phyloP scores from a whole-genome alignment of 2,113 vertebrate species.

The Gorsachius goisagi region DNA sequence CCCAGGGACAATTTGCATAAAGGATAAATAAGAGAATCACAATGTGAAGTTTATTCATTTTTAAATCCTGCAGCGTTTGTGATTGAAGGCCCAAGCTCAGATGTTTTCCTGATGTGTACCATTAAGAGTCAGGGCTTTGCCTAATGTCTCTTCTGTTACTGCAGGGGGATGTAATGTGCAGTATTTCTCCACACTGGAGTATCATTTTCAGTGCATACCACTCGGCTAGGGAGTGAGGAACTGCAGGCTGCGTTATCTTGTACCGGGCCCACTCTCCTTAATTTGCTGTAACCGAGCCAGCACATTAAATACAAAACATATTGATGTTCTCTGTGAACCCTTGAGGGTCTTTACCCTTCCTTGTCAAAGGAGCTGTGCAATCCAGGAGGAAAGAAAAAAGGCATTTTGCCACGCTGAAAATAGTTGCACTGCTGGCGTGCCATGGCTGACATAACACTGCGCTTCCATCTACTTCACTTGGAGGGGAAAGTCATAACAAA shows the following conservation, averaged over 20 bases:
- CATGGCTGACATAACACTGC: background rate
- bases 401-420: constrained; percentile 41
- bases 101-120: constrained; percentile 86
- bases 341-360: constrained; percentile 81
- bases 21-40: constrained; percentile 89
- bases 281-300: constrained; percentile 83
- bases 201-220: constrained; percentile 75
- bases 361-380: constrained; percentile 72
- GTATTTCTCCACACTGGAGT: constrained; percentile 77
- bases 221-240: constrained; percentile 72
- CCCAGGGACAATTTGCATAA: constrained; percentile 88
- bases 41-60: constrained; percentile 92
- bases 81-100: constrained; percentile 88
- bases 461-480: constrained; percentile 44
- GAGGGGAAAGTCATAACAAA: constrained; percentile 3
- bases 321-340: constrained; percentile 79
- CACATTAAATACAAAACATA: constrained; percentile 84
- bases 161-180: constrained; percentile 74
- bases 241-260: constrained; percentile 73
- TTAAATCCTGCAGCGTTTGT: constrained; percentile 88
- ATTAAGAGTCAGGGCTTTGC: constrained; percentile 84
- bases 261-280: constrained; percentile 74
- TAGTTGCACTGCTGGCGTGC: constrained; percentile 41
- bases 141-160: constrained; percentile 84
- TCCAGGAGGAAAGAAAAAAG: constrained; percentile 67